Percentiles rank a stretch among this genome's conserved stretches.
Evolutionary conservation across 2,113 vertebrate species (phyloP).

Genomic region (Tupaia chinensis): DNA sequence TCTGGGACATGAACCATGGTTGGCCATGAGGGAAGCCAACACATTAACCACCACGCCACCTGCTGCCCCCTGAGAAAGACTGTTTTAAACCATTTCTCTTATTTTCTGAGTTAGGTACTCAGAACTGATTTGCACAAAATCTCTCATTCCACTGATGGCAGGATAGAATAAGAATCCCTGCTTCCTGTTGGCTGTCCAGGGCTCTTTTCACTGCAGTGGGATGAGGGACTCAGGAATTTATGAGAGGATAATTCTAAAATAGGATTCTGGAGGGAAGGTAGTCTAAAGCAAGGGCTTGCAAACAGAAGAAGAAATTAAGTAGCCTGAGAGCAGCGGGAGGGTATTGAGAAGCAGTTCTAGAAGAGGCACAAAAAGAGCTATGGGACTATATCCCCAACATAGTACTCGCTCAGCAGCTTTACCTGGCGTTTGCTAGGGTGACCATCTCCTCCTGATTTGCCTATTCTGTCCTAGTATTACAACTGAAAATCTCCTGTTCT

Average conservation of each 20-base stretch:
- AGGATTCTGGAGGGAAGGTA: neutral
- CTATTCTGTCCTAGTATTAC: constrained; percentile 24
- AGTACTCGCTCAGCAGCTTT: neutral
- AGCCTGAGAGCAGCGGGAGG: neutral
- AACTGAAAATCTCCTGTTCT: neutral
- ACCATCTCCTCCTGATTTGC: neutral
- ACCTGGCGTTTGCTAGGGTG: neutral
- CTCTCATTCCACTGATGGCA: neutral
- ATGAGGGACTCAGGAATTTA: neutral
- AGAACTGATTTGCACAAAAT: neutral
- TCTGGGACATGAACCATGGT: too few relatives aligned
- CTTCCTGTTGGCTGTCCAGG: too few relatives aligned
- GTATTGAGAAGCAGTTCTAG: neutral
- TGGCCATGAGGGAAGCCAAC: too few relatives aligned
- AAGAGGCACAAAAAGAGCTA: neutral
- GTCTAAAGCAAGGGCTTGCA: neutral
- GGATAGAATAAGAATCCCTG: neutral
- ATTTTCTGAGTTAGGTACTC: neutral
- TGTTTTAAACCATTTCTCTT: neutral
- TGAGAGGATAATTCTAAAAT: neutral
- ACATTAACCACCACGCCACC: too few relatives aligned
- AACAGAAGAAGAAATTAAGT: neutral
- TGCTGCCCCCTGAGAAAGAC: neutral
- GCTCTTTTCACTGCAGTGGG: neutral
- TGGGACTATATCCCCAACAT: neutral